These are phyloP conservation scores for Paracentrotus lividus DNA, from an alignment of 53 echinoderm and acorn worm genomes.

Conservation along the genomic window DNA sequence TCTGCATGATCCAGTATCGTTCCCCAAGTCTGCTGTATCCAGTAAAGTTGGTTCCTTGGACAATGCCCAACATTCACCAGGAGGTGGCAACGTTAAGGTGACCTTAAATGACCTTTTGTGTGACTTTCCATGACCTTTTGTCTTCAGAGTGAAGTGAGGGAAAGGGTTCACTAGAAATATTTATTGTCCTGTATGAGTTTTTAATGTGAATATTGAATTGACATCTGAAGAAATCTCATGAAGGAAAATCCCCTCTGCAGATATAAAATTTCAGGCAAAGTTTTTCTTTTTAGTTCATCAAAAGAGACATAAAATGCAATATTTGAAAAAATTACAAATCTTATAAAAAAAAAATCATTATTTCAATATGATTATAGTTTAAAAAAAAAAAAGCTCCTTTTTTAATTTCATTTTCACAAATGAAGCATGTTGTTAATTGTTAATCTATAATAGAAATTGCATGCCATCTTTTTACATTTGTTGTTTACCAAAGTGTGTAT, in stretches of 20 bases:
- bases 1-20: conserved; percentile 54
- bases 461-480: no score
- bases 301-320: not conserved
- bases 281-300: no score
- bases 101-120: conserved; percentile 49
- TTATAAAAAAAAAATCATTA: not conserved
- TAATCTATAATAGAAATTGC: no score
- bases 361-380: no score
- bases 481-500: no score
- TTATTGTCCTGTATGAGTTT: not conserved
- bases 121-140: conserved; percentile 22
- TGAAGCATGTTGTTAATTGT: no score
- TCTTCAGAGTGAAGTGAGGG: not conserved
- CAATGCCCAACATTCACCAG: conserved; percentile 85
- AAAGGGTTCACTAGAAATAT: not conserved
- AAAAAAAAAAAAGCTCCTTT: no score
- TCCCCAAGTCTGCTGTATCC: conserved; percentile 62
- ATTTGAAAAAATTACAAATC: not conserved
- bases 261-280: no score
- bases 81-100: conserved; percentile 91
- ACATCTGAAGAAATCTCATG: no score
- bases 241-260: no score
- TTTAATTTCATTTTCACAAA: no score
- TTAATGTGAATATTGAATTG: not conserved
- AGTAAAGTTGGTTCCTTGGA: conserved; percentile 90